Percentiles rank a stretch among this genome's conserved stretches.
Evolutionary conservation across 2,797 vertebrate genomes (phyloP).

Genomic region (Setipinna tenuifilis): DNA sequence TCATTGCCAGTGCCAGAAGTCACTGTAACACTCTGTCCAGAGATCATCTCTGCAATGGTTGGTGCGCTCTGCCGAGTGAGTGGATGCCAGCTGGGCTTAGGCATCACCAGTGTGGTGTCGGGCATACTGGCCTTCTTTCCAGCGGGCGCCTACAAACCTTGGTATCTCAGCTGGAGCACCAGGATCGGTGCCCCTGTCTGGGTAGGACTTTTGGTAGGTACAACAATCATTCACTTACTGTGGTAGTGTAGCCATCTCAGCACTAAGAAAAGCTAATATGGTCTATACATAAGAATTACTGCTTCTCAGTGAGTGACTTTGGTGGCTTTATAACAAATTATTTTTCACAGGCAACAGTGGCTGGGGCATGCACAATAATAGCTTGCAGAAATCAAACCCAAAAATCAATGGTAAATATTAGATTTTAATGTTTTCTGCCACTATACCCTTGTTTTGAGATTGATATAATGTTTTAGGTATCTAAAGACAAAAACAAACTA

Average conservation of each 20-base stretch:
- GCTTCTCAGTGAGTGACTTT: background rate
- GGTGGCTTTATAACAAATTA: background rate
- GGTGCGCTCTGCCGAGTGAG: constrained; percentile 52
- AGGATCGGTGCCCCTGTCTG: constrained; percentile 65
- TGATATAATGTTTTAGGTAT: background rate
- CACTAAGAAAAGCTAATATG: background rate
- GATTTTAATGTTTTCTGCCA: background rate
- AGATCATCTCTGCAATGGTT: constrained; percentile 29
- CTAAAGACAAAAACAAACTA: background rate
- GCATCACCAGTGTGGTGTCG: constrained; percentile 53
- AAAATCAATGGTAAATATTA: constrained; percentile 67
- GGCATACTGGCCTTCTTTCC: constrained; percentile 63
- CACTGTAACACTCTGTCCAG: background rate
- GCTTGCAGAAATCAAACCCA: constrained; percentile 63
- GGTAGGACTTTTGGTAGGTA: constrained; percentile 68
- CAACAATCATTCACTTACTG: background rate
- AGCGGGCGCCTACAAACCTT: constrained; percentile 55
- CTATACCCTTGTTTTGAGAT: background rate
- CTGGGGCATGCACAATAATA: constrained; percentile 63
- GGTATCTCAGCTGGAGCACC: constrained; percentile 61
- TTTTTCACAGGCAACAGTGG: constrained; percentile 56
- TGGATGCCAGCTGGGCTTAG: constrained; percentile 53
- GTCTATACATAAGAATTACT: background rate
- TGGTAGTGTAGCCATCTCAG: background rate
- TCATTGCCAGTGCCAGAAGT: background rate